Conservation (phyloP, 2,113 vertebrate species). For the Onychostruthus taczanowskii region DNA sequence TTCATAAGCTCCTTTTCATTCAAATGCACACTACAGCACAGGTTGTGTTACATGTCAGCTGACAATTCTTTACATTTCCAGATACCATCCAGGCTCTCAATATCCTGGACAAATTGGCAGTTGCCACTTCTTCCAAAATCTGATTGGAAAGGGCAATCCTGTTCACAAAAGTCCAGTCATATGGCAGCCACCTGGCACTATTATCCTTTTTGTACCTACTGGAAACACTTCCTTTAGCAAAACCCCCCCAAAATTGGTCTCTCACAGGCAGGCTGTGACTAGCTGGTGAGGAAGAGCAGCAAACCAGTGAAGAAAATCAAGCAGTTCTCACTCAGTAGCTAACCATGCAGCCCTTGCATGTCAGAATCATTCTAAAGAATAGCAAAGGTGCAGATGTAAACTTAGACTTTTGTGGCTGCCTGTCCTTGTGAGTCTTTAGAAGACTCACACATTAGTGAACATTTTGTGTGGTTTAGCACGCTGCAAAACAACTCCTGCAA, state of each 20-base stretch:
- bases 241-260: background rate
- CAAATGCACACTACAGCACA: background rate
- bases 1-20: background rate
- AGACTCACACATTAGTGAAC: background rate
- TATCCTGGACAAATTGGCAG: background rate
- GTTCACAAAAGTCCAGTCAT: background rate
- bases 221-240: background rate
- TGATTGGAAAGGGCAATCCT: background rate
- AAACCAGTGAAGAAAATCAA: background rate
- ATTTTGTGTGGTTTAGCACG: background rate
- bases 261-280: background rate
- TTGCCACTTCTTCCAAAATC: background rate
- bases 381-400: background rate
- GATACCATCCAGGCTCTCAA: background rate
- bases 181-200: background rate
- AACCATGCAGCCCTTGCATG: background rate
- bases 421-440: background rate
- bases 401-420: background rate
- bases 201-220: background rate
- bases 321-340: background rate
- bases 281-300: background rate
- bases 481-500: background rate
- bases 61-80: background rate
- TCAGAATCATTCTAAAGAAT: background rate
- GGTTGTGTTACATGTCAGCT: background rate